These are phyloP conservation scores for Dryoscopus gambensis DNA, from an alignment of 2,113 vertebrate species.

Conservation along the genomic window DNA sequence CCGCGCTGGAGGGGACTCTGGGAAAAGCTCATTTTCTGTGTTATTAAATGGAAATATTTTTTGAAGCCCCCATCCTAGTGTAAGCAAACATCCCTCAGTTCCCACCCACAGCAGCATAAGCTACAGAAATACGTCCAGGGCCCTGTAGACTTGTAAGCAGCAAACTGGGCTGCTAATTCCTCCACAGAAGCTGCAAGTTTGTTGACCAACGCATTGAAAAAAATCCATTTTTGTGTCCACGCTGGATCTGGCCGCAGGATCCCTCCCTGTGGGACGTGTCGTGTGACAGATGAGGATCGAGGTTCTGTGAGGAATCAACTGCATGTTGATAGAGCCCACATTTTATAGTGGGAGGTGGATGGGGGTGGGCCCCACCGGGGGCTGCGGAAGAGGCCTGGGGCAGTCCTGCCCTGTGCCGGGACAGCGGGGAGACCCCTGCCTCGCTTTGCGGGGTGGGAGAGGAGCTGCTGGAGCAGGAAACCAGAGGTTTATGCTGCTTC, in stretches of 20 bases:
- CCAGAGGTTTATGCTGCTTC: not conserved
- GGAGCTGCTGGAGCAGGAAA: not conserved
- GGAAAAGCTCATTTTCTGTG: not conserved
- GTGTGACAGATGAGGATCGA: not conserved
- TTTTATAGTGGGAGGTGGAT: no score
- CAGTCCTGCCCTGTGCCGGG: rapidly evolving
- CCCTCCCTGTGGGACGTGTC: not conserved
- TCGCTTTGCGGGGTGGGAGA: not conserved
- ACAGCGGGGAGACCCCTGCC: rapidly evolving
- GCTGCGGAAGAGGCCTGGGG: rapidly evolving
- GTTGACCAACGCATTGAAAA: not conserved
- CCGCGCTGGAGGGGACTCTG: not conserved
- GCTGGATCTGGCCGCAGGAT: not conserved
- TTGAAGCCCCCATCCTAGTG: not conserved
- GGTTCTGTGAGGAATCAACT: not conserved
- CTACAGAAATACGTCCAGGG: not conserved
- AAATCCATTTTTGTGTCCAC: rapidly evolving
- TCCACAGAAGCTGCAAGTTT: not conserved
- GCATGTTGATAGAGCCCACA: rapidly evolving
- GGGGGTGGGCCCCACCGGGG: rapidly evolving
- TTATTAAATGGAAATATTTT: constrained; percentile 32
- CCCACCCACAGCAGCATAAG: rapidly evolving
- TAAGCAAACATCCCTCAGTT: not conserved
- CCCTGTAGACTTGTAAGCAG: not conserved
- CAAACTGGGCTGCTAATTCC: not conserved